Percentiles rank a stretch among this genome's conserved stretches.
phyloP scores from a whole-genome alignment of 2,888 invertebrate genomes.

The Drosophila cyrtoloma region DNA sequence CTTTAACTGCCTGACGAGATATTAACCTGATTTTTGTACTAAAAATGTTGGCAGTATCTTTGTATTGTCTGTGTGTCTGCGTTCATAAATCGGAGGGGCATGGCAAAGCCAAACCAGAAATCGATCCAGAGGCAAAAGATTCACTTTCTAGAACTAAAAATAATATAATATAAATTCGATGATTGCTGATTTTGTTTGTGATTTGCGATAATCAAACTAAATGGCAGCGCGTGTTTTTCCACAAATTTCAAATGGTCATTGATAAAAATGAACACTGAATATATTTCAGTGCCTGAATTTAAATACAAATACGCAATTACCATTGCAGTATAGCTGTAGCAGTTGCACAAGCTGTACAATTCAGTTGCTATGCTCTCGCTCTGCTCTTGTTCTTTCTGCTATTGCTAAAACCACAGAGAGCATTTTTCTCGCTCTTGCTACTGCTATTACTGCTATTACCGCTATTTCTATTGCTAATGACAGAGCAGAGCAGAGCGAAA shows the following conservation, averaged over 20 bases:
- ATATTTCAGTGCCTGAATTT: not conserved
- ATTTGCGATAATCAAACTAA: not conserved
- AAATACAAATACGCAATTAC: not conserved
- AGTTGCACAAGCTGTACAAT: not conserved
- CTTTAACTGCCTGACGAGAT: slow-evolving; percentile 28
- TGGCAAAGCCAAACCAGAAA: not conserved
- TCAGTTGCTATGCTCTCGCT: not conserved
- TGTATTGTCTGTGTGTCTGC: not conserved
- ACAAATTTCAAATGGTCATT: not conserved
- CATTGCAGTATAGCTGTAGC: not conserved
- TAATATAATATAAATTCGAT: not conserved
- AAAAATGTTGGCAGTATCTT: slow-evolving; percentile 35
- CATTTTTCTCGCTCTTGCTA: not conserved
- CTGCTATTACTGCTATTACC: not conserved
- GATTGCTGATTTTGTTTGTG: not conserved
- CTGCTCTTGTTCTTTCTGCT: too few species aligned
- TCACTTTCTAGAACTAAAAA: not conserved
- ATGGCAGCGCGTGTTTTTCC: not conserved
- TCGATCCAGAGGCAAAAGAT: not conserved
- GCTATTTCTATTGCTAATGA: not conserved
- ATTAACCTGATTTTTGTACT: slow-evolving; percentile 37
- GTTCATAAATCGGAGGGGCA: not conserved
- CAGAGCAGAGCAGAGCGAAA: not conserved
- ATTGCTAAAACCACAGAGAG: too few species aligned
- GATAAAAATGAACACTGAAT: not conserved